Evolutionary conservation across 2,113 vertebrate species (phyloP).

Genomic region (Myodes glareolus): DNA sequence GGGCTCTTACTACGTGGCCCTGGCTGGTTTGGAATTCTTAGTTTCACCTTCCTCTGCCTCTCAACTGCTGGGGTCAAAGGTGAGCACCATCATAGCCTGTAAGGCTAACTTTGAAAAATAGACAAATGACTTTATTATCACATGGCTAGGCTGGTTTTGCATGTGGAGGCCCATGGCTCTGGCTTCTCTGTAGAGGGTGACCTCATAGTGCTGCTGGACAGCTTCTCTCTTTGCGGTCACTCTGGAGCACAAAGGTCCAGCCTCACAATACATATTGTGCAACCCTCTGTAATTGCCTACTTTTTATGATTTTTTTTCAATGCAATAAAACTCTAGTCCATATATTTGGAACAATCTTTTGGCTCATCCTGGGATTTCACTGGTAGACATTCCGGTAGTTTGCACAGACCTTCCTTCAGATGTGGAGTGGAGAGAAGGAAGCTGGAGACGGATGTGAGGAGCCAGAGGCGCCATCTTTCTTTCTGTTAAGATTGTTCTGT

Average conservation of each 20-base stretch:
- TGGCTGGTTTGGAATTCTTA: not conserved
- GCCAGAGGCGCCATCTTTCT: not conserved
- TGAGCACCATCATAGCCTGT: not conserved
- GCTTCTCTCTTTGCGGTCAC: not conserved
- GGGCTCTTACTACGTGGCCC: not conserved
- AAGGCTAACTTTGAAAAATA: not conserved
- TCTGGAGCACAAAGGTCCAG: not conserved
- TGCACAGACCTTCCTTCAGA: not conserved
- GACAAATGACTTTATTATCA: not conserved
- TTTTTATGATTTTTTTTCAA: not conserved
- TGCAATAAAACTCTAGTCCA: not conserved
- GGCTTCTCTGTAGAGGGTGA: not conserved
- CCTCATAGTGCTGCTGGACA: too few relatives aligned
- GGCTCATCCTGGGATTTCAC: not conserved
- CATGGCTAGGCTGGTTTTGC: not conserved
- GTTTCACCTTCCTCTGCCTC: not conserved
- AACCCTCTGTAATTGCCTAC: not conserved
- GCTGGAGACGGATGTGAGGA: too few relatives aligned
- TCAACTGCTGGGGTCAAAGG: not conserved
- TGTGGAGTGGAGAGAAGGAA: not conserved
- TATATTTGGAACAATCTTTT: not conserved
- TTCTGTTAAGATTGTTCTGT: not conserved
- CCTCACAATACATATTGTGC: not conserved
- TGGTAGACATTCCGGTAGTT: not conserved
- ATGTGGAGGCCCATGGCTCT: not conserved